A percentile compares a stretch with the other conserved stretches of the same genome.
phyloP scores from a whole-genome alignment of 2,888 invertebrate species.

The Cantharis flavilabris region DNA sequence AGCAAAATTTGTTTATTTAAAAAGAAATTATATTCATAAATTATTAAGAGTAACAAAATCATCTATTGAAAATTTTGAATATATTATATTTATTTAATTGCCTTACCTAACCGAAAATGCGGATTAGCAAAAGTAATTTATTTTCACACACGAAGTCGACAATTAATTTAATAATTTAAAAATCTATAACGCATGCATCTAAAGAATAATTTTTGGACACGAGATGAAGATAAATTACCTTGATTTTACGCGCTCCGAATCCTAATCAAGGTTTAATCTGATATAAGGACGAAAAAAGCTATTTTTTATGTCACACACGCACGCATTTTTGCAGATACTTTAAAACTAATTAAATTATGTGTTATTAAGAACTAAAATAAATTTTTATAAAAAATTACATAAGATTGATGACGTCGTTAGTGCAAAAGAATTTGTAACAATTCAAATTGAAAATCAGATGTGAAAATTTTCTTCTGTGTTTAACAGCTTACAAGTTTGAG shows the following conservation, averaged over 20 bases:
- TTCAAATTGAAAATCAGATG: neutral
- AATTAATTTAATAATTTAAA: conserved; percentile 9
- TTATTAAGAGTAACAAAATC: neutral
- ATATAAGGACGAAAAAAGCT: neutral
- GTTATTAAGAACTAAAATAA: neutral
- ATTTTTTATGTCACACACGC: conserved; percentile 4
- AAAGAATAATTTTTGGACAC: conserved; percentile 7
- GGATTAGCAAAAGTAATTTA: neutral
- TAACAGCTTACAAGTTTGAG: conserved; percentile 1
- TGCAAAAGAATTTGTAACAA: neutral
- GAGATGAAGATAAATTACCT: conserved; percentile 14
- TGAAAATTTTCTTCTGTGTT: neutral
- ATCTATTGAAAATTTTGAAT: neutral
- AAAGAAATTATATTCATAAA: neutral
- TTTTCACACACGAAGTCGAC: neutral
- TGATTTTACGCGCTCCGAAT: conserved; percentile 8
- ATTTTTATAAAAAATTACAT: neutral
- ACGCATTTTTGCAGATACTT: neutral
- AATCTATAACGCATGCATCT: conserved; percentile 5
- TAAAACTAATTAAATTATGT: neutral
- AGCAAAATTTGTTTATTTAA: neutral
- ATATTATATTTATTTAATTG: neutral
- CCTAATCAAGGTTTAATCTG: conserved; percentile 13
- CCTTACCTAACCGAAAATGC: neutral
- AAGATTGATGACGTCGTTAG: neutral